Percentiles rank a stretch among this genome's conserved stretches.
Conservation (phyloP, 2,797 vertebrate species). For the Myotis myotis region DNA sequence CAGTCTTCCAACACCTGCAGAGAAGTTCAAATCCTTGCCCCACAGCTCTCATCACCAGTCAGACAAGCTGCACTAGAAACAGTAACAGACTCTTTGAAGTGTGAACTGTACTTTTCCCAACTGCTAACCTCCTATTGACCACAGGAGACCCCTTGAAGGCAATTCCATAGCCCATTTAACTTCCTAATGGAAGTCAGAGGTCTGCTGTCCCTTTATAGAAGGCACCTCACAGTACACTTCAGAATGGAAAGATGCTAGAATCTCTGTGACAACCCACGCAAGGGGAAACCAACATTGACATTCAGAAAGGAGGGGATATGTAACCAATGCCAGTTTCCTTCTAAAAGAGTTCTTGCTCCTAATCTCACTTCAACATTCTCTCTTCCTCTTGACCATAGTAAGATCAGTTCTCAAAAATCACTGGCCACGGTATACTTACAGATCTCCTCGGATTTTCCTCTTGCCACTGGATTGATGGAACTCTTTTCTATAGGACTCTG, state of each 20-base stretch:
- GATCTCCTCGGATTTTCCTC: slow-evolving; percentile 83
- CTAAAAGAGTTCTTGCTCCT: not conserved
- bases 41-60: not conserved
- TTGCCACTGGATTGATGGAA: slow-evolving; percentile 82
- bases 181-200: not conserved
- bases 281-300: not conserved
- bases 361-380: not conserved
- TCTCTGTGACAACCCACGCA: not conserved
- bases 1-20: not conserved
- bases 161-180: not conserved
- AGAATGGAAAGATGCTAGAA: not conserved
- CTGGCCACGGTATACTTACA: slow-evolving; percentile 73
- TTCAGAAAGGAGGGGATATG: not conserved
- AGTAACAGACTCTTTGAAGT: not conserved
- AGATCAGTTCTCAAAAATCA: not conserved
- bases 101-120: not conserved
- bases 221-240: too few relatives aligned
- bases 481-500: slow-evolving; percentile 88
- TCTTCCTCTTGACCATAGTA: not conserved
- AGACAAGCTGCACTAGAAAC: not conserved
- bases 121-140: not conserved
- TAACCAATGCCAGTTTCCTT: not conserved
- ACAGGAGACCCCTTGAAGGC: not conserved
- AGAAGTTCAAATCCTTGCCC: not conserved
- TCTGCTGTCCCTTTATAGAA: not conserved